Base-by-base conservation (phyloP, 1,140 invertebrate species). In the Drosophila nikananu region DNA sequence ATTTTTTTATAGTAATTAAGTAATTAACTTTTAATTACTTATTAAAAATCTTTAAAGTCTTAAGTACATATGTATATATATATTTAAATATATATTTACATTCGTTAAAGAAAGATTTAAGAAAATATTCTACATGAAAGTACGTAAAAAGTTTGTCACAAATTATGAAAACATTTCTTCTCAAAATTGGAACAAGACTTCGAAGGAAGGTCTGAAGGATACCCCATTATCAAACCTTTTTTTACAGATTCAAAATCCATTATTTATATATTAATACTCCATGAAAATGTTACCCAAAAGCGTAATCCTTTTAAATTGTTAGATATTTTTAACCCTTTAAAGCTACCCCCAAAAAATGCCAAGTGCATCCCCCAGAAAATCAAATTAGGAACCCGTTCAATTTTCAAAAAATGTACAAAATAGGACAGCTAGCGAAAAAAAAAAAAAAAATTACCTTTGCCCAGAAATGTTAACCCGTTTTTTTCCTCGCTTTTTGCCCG, bases 371-470 rank as follows among this genome's bases (percentile, higher is more conserved):
- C 63, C 13, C 23, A 19, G 21, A 25, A 74, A 73, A 74, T 74
- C 54, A 73, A 74, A 74, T 73, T 74, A 74, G 67, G 6, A 61
- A 52, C 55, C 54, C 71, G 37, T 80, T 61, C 23, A 60, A 70
- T 62, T 65, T 60, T 63, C 55, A 55, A 78, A 70, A 78, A 78
- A 55, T 73, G 2, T 48, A 60, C 54, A 68, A 70, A 67, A 67
- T 71, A 68, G 67, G 67, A 71, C 67, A 70, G 67, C 67, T 42
- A n/a, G 30, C 35, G 8, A 52, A 61, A 48, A 37, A 42, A 39
- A 25, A 25, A 23, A 19, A 68, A 87, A 86, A 84, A 90, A 90
- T 82, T 86, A 90, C 81, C 81, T 90, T 90, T 86, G 46, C 58
- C 65, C 57, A 71, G 64, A 75, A 76, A 73, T 66, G 67, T 71